These are phyloP conservation scores for Mustelus asterias DNA, from an alignment of 2,113 vertebrate species.

Conservation along the genomic window DNA sequence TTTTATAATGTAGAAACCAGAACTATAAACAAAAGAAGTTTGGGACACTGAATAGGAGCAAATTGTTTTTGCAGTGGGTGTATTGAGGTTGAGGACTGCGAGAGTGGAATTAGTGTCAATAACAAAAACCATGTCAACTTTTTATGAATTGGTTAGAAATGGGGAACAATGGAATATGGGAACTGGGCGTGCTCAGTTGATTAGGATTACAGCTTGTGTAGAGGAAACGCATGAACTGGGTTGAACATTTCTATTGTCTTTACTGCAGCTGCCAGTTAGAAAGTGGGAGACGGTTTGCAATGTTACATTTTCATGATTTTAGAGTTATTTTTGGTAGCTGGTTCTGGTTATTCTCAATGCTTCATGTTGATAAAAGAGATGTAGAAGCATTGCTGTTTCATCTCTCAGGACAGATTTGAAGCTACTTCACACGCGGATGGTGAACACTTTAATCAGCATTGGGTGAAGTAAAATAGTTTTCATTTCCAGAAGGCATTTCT, in stretches of 20 bases:
- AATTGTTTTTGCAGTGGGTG: background rate
- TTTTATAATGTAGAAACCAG: background rate
- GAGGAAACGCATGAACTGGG: background rate
- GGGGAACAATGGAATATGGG: background rate
- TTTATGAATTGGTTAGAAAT: background rate
- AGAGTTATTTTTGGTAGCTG: background rate
- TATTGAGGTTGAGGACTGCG: background rate
- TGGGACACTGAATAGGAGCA: background rate
- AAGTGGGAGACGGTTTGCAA: background rate
- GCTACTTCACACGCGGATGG: background rate
- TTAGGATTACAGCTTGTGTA: background rate
- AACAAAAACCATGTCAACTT: background rate
- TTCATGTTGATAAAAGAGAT: background rate
- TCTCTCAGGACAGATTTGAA: background rate
- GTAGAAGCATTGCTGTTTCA: background rate
- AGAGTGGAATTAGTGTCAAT: background rate
- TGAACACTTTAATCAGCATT: background rate
- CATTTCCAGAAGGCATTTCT: background rate
- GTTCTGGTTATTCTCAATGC: slow-evolving; percentile 12
- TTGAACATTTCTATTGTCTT: background rate
- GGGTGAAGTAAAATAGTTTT: background rate
- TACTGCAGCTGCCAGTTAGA: too few relatives aligned
- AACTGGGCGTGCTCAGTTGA: background rate
- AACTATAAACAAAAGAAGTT: background rate
- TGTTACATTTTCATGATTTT: background rate